Evolutionary conservation across 35 echinoderm and acorn worm genomes (phyloP).

Genomic region (Lytechinus pictus): DNA sequence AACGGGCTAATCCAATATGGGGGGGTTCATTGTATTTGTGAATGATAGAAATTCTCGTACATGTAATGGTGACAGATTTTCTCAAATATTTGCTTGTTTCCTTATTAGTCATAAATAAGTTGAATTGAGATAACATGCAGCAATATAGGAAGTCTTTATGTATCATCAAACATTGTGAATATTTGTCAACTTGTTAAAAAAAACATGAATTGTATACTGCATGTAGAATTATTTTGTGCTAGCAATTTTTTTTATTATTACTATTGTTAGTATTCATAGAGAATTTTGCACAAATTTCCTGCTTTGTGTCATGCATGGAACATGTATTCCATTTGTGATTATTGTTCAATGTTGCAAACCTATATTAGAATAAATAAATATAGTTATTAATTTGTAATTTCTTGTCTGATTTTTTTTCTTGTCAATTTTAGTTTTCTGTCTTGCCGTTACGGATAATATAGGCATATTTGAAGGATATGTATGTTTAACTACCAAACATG

Average conservation of each 20-base stretch:
- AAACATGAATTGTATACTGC: not conserved
- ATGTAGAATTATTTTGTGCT: not conserved
- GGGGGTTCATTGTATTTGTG: too few relatives aligned
- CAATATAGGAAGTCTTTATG: not conserved
- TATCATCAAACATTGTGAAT: not conserved
- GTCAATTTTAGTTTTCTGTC: too few relatives aligned
- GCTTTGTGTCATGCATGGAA: not conserved
- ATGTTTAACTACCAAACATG: too few relatives aligned
- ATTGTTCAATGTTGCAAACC: not conserved
- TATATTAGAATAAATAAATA: slow-evolving; percentile 10
- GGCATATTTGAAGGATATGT: too few relatives aligned
- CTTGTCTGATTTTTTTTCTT: not conserved
- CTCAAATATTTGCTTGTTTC: too few relatives aligned
- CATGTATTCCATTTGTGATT: not conserved
- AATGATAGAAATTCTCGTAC: too few relatives aligned
- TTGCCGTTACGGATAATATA: too few relatives aligned
- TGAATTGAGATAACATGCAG: not conserved
- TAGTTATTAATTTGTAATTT: not conserved
- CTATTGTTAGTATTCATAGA: too few relatives aligned
- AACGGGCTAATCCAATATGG: not conserved
- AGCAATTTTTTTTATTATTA: not conserved
- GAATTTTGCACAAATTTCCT: not conserved
- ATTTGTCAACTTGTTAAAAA: not conserved
- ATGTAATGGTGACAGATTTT: too few relatives aligned
- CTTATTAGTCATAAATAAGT: not conserved